Conservation (phyloP, 2,888 invertebrate species). For the Sphaerophoria rueppellii region DNA sequence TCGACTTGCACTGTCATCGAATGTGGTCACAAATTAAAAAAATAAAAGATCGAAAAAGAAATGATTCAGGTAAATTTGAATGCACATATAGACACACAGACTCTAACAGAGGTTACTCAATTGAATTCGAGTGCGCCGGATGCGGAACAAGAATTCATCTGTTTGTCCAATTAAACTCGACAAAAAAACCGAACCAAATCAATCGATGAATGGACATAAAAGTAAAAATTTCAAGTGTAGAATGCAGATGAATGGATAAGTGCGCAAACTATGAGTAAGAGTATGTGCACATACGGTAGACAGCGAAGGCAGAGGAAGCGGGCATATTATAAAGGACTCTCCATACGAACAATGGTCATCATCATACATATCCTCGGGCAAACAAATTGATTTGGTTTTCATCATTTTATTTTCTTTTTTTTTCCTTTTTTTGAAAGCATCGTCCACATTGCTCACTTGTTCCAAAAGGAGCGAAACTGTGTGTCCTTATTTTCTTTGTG, state of each 20-base stretch:
- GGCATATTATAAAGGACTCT: slow-evolving; percentile 35
- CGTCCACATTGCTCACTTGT: slow-evolving; percentile 37
- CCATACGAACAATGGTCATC: slow-evolving; percentile 58
- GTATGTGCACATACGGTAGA: background rate
- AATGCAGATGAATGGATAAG: slow-evolving; percentile 19
- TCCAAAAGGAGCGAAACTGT: slow-evolving; percentile 17
- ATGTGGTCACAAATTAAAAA: slow-evolving; percentile 28
- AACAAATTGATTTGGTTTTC: slow-evolving; percentile 69
- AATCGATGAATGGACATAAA: slow-evolving; percentile 62
- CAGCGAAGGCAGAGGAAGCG: background rate
- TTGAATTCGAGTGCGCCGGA: slow-evolving; percentile 18
- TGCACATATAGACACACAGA: slow-evolving; percentile 17
- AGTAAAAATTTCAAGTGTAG: slow-evolving; percentile 51
- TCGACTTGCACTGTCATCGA: slow-evolving; percentile 46
- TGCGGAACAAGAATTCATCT: slow-evolving; percentile 49
- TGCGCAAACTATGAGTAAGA: slow-evolving; percentile 7
- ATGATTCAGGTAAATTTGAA: background rate
- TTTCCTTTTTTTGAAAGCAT: slow-evolving; percentile 16
- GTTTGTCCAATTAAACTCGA: slow-evolving; percentile 60
- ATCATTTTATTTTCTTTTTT: slow-evolving; percentile 9
- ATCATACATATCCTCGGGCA: slow-evolving; percentile 55
- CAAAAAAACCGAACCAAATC: slow-evolving; percentile 40
- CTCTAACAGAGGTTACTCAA: slow-evolving; percentile 28
- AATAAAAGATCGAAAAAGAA: background rate
- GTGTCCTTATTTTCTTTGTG: slow-evolving; percentile 50